phyloP scores from a whole-genome alignment of 1,140 invertebrate genomes.

The Aphaenogaster rudis region DNA sequence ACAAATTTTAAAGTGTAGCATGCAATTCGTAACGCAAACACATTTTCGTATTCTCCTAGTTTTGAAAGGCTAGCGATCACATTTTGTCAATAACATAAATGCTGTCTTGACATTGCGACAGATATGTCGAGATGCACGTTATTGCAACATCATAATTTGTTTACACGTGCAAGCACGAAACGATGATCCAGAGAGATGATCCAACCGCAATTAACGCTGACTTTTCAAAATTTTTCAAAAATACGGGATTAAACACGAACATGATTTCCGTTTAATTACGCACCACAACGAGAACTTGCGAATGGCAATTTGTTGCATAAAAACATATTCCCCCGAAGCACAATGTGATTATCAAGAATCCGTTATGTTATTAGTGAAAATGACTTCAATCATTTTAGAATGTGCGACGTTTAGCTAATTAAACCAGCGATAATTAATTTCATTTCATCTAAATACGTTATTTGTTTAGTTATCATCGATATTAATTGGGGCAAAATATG shows the following conservation, averaged over 20 bases:
- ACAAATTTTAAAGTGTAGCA: not conserved
- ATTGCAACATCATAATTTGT: not conserved
- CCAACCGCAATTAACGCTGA: not conserved
- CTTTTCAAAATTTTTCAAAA: slow-evolving; percentile 7
- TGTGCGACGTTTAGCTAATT: slow-evolving; percentile 1
- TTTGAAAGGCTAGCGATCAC: slow-evolving; percentile 20
- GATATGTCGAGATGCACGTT: not conserved
- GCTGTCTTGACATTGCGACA: slow-evolving; percentile 5
- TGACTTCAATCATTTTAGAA: slow-evolving; percentile 2
- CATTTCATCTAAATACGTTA: not conserved
- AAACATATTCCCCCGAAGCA: not conserved
- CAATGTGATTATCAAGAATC: not conserved
- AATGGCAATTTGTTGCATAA: not conserved
- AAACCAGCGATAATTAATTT: slow-evolving; percentile 35
- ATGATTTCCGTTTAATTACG: not conserved
- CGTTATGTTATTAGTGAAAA: not conserved
- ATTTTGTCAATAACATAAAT: slow-evolving; percentile 29
- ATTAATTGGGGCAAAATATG: slow-evolving; percentile 20
- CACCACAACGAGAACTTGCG: not conserved
- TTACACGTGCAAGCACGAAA: not conserved
- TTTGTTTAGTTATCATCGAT: not conserved
- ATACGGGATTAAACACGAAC: not conserved
- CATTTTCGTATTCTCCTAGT: not conserved
- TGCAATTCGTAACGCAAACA: not conserved
- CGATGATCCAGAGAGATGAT: not conserved